Base-by-base conservation (phyloP, 1,140 invertebrate genomes). In the Galleria mellonella region DNA sequence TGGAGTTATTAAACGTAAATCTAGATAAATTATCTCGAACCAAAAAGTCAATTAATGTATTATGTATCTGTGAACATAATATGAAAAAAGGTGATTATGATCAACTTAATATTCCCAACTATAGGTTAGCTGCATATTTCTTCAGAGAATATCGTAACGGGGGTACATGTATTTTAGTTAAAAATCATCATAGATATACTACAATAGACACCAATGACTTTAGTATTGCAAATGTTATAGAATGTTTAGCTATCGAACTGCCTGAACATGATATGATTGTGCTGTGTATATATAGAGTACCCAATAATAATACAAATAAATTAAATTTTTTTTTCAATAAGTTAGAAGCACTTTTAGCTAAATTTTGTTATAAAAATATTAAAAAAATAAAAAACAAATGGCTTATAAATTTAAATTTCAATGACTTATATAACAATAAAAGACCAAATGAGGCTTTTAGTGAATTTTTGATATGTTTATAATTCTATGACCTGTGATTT, bases 31-130 rank as follows among this genome's bases (percentile, higher is more conserved):
- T 60, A 10, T n/a, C n/a, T 14, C 17, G 31, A 17, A 45, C 9
- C 9, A 4, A 2, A 0, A 12, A n/a, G n/a, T n/a, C n/a, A n/a
- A n/a, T 47, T 17, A 49, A 58, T 14, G 14, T 50, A 13, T 2
- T 55, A 1, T 59, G 55, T 10, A 45, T 54, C 14, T 50, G 41
- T n/a, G n/a, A n/a, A n/a, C n/a, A 1, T 49, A 59, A 33, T 49
- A 60, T 8, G 8, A 14, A 15, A 1, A 29, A 44, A 11, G 35
- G 39, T 17, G 9, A 15, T 60, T 8, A 41, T 43, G 5, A 6
- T n/a, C n/a, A n/a, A n/a, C n/a, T n/a, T n/a, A n/a, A n/a, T n/a
- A n/a, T n/a, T n/a, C n/a, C n/a, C n/a, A n/a, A n/a, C n/a, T n/a
- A n/a, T n/a, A n/a, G n/a, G n/a, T n/a, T n/a, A n/a, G n/a, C n/a